phyloP scores from a whole-genome alignment of 2,113 vertebrate species.

The Lethenteron reissneri region DNA sequence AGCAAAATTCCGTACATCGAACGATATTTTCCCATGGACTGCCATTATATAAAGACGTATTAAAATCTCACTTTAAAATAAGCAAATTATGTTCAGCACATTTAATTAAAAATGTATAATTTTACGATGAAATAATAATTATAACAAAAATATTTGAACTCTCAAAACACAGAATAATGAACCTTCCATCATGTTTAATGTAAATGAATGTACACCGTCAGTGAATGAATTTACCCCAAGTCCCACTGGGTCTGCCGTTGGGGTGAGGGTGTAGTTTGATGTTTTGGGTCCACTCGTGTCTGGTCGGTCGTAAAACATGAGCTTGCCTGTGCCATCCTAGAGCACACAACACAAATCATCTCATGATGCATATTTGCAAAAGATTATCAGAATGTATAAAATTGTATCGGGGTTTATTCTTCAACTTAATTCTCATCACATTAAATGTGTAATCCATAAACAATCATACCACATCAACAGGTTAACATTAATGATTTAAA shows the following conservation, averaged over 20 bases:
- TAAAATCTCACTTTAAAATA: neutral
- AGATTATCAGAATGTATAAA: no score
- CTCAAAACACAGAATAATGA: no score
- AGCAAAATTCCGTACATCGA: no score
- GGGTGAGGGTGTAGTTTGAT: constrained; percentile 30
- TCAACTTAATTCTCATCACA: no score
- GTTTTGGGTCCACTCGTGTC: constrained; percentile 38
- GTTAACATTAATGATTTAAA: no score
- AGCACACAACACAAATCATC: no score
- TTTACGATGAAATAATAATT: neutral
- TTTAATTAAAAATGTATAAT: neutral
- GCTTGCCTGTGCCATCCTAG: constrained; percentile 33
- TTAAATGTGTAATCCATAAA: no score
- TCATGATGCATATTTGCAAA: no score
- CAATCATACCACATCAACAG: no score
- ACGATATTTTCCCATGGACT: neutral
- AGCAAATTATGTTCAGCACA: neutral
- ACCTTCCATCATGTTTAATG: no score
- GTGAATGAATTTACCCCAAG: constrained; percentile 24
- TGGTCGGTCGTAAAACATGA: constrained; percentile 51
- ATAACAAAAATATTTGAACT: neutral
- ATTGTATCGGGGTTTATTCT: no score
- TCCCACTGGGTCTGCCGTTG: constrained; percentile 24
- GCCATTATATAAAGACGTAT: neutral
- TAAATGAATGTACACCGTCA: neutral